Evolutionary conservation across 2,797 vertebrate species (phyloP).

Genomic region (Scomberomorus guttatus): DNA sequence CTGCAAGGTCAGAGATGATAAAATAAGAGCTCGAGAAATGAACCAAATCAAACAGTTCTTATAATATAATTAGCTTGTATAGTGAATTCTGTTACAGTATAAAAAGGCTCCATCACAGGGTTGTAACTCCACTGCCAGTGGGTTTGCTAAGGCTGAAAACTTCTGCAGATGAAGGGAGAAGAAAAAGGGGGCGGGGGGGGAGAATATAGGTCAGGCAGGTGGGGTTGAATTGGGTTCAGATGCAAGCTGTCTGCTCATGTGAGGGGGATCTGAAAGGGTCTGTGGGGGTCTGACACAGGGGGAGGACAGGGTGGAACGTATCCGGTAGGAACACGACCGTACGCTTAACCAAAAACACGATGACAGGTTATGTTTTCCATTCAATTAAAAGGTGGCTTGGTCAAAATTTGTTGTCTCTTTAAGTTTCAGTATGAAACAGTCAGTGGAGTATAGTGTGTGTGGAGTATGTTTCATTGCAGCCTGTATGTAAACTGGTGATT

Average conservation of each 20-base stretch:
- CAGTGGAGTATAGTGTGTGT: conserved; percentile 7
- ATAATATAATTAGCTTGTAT: conserved; percentile 57
- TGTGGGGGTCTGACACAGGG: conserved; percentile 34
- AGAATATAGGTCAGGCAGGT: conserved; percentile 84
- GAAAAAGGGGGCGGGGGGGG: conserved; percentile 29
- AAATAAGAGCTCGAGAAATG: conserved; percentile 59
- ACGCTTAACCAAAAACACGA: conserved; percentile 53
- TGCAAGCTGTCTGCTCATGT: conserved; percentile 55
- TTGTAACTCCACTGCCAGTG: conserved; percentile 42
- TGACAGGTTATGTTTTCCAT: conserved; percentile 29
- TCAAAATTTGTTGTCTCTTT: too few relatives aligned
- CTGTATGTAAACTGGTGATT: conserved; percentile 40
- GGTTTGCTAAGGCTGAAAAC: conserved; percentile 56
- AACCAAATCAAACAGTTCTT: conserved; percentile 64
- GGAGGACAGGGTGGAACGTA: conserved; percentile 35
- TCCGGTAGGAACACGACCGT: conserved; percentile 39
- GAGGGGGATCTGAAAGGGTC: conserved; percentile 50
- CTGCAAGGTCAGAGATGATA: conserved; percentile 54
- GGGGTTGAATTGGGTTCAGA: conserved; percentile 80
- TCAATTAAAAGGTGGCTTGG: conserved; percentile 16
- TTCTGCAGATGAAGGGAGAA: conserved; percentile 51
- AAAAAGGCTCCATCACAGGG: conserved; percentile 45
- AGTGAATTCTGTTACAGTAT: conserved; percentile 54
- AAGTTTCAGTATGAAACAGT: too few relatives aligned
- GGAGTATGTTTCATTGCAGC: conserved; percentile 20